phyloP scores from a whole-genome alignment of 1,140 invertebrate species.

The Papilio aristodemus region DNA sequence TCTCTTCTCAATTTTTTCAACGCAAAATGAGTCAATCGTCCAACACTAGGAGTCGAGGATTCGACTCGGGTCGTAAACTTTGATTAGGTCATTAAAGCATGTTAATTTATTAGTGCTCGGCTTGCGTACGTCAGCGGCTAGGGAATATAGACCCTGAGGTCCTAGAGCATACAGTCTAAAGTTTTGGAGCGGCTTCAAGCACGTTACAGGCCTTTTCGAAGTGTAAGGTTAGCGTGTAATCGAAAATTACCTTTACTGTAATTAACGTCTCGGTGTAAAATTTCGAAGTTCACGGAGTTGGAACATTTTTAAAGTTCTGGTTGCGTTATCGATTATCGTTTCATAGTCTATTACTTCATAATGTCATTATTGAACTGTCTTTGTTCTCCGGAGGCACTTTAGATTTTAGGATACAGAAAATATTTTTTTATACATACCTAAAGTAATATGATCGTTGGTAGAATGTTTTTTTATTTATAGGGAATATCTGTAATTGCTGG shows the following conservation, averaged over 20 bases:
- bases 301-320: slow-evolving; percentile 26
- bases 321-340: slow-evolving; percentile 23
- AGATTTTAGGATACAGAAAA: too few species aligned
- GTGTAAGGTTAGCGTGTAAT: slow-evolving; percentile 53
- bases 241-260: slow-evolving; percentile 67
- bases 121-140: slow-evolving; percentile 63
- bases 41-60: slow-evolving; percentile 79
- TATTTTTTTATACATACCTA: too few species aligned
- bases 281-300: slow-evolving; percentile 30
- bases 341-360: slow-evolving; percentile 1
- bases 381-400: neutral
- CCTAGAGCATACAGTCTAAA: slow-evolving; percentile 39
- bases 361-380: neutral
- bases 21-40: slow-evolving; percentile 74
- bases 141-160: slow-evolving; percentile 61
- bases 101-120: slow-evolving; percentile 76
- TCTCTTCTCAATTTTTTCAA: slow-evolving; percentile 48
- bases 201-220: slow-evolving; percentile 45
- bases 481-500: too few species aligned
- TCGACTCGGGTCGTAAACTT: slow-evolving; percentile 79
- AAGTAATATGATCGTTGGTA: too few species aligned
- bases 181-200: slow-evolving; percentile 40
- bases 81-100: slow-evolving; percentile 80
- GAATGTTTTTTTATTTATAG: too few species aligned
- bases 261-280: slow-evolving; percentile 46